Conservation (phyloP, 2,113 vertebrate species). For the Plestiodon gilberti region DNA sequence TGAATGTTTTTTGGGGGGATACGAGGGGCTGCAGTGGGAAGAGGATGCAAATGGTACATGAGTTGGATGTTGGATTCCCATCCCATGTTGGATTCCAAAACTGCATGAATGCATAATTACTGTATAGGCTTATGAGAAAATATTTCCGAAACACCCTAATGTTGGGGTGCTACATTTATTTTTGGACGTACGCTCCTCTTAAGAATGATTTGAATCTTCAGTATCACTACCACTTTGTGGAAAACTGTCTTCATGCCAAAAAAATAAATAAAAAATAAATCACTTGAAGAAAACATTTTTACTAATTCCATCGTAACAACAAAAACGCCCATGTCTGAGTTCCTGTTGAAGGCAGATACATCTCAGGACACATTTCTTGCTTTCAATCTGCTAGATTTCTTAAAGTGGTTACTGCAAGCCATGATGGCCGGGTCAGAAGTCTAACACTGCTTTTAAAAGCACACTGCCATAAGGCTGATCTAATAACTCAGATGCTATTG, state of each 20-base stretch:
- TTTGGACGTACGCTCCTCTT: neutral
- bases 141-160: neutral
- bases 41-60: neutral
- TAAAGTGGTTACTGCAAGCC: slow-evolving; percentile 36
- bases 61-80: too few species aligned
- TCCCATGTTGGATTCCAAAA: neutral
- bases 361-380: neutral
- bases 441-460: slow-evolving; percentile 41
- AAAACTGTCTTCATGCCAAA: neutral
- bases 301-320: neutral
- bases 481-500: slow-evolving; percentile 25
- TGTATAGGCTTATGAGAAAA: neutral
- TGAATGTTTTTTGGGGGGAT: neutral
- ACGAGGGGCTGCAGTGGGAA: neutral
- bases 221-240: neutral
- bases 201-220: neutral
- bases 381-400: slow-evolving; percentile 34
- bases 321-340: neutral
- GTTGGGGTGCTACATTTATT: neutral
- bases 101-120: neutral
- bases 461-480: slow-evolving; percentile 29
- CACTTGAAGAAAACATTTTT: neutral
- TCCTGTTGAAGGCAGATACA: slow-evolving; percentile 22
- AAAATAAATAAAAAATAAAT: too few species aligned
- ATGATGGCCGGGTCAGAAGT: slow-evolving; percentile 16